Conservation (phyloP, 2,888 invertebrate species). For the Lathronympha strigana region DNA sequence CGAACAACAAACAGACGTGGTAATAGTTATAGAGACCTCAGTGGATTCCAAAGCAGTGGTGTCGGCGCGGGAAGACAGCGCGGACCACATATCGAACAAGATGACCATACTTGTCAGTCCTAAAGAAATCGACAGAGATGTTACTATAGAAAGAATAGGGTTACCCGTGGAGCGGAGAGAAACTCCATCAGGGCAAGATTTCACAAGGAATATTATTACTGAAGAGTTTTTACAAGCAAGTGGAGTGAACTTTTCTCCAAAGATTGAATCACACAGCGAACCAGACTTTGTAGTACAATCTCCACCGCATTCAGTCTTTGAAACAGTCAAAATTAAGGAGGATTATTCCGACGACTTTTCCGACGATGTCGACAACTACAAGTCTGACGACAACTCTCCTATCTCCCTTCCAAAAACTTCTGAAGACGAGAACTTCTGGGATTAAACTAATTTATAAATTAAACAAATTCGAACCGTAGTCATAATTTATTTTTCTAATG, state of each 20-base stretch:
- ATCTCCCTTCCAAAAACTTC: slow-evolving; percentile 64
- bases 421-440: slow-evolving; percentile 73
- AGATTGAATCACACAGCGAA: slow-evolving; percentile 50
- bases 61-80: slow-evolving; percentile 8
- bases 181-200: background rate
- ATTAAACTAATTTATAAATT: slow-evolving; percentile 56
- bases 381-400: slow-evolving; percentile 59
- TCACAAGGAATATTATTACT: slow-evolving; percentile 39
- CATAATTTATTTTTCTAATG: slow-evolving; percentile 72
- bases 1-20: slow-evolving; percentile 50
- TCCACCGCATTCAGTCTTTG: slow-evolving; percentile 46
- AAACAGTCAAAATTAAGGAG: slow-evolving; percentile 47
- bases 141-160: background rate
- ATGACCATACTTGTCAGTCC: slow-evolving; percentile 67
- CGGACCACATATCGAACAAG: slow-evolving; percentile 47
- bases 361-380: slow-evolving; percentile 67
- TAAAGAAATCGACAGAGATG: slow-evolving; percentile 41
- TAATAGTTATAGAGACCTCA: slow-evolving; percentile 61
- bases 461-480: slow-evolving; percentile 60
- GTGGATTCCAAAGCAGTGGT: slow-evolving; percentile 45
- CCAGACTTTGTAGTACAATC: slow-evolving; percentile 11
- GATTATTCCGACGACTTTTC: slow-evolving; percentile 66
- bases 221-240: slow-evolving; percentile 59
- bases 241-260: slow-evolving; percentile 51
- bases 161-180: background rate